Conservation (phyloP, 2,888 invertebrate species). For the Platycheirus rosarum region DNA sequence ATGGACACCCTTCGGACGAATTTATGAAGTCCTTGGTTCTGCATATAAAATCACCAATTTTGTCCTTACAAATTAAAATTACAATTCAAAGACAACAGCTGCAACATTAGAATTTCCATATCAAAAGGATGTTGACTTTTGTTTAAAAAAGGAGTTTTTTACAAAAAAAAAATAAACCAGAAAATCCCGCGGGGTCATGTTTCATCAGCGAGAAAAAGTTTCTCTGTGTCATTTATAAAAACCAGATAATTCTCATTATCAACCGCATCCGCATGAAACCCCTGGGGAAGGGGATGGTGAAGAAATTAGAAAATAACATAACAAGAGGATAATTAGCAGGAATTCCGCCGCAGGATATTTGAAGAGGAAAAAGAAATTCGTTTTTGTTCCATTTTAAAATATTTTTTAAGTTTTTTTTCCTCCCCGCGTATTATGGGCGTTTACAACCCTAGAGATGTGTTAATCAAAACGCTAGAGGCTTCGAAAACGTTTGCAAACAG, state of each 20-base stretch:
- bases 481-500: slow-evolving; percentile 6
- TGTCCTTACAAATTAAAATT: too few relatives aligned
- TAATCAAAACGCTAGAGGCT: slow-evolving; percentile 2
- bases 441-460: slow-evolving; percentile 28
- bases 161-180: neutral
- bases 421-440: neutral
- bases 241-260: slow-evolving; percentile 67
- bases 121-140: slow-evolving; percentile 59
- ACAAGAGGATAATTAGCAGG: slow-evolving; percentile 69
- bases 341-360: slow-evolving; percentile 68
- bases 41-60: too few relatives aligned
- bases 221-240: slow-evolving; percentile 26
- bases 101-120: slow-evolving; percentile 52
- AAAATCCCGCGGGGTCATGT: slow-evolving; percentile 65
- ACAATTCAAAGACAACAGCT: slow-evolving; percentile 58
- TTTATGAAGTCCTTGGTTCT: too few relatives aligned
- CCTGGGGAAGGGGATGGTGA: slow-evolving; percentile 1
- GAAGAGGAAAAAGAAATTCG: slow-evolving; percentile 24
- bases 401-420: neutral
- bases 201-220: slow-evolving; percentile 34
- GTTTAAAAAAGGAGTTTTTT: slow-evolving; percentile 13
- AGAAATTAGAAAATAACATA: slow-evolving; percentile 65
- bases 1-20: slow-evolving; percentile 60
- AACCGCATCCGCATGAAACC: slow-evolving; percentile 45
- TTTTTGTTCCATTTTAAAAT: slow-evolving; percentile 10